phyloP scores from a whole-genome alignment of 2,113 vertebrate species.

The Cebus imitator region DNA sequence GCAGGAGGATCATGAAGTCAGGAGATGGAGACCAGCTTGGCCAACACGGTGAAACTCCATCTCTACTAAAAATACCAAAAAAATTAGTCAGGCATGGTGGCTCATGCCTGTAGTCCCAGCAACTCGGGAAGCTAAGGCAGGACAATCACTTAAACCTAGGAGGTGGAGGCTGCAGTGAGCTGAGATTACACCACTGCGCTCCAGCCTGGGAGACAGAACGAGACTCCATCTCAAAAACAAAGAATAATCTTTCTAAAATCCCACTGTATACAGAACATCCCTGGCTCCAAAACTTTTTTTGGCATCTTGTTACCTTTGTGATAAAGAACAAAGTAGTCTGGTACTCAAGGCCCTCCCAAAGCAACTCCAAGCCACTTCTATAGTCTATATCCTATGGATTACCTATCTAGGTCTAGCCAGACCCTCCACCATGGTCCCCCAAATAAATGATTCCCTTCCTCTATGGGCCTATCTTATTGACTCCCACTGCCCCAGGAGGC shows the following conservation, averaged over 20 bases:
- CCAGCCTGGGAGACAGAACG: too few species aligned
- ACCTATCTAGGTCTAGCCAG: neutral
- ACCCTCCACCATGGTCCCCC: neutral
- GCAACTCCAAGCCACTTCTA: neutral
- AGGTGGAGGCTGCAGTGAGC: too few species aligned
- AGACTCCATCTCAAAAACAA: neutral
- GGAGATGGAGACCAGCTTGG: too few species aligned
- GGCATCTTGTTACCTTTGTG: neutral
- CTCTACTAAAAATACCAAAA: too few species aligned
- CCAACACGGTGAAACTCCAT: too few species aligned
- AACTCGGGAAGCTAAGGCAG: too few species aligned
- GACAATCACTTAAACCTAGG: too few species aligned
- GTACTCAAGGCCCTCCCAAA: neutral
- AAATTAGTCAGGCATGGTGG: too few species aligned
- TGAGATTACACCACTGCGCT: too few species aligned
- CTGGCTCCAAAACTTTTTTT: neutral
- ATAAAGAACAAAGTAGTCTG: neutral
- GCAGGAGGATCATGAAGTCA: too few species aligned
- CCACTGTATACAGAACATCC: neutral
- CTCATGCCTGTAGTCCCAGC: too few species aligned
- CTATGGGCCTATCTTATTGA: neutral
- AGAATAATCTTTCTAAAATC: conserved; percentile 1
- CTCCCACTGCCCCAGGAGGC: neutral
- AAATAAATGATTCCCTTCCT: neutral
- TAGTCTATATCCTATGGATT: neutral